These are phyloP conservation scores for Nomada lathburiana DNA, from an alignment of 2,888 invertebrate species.

Conservation along the genomic window DNA sequence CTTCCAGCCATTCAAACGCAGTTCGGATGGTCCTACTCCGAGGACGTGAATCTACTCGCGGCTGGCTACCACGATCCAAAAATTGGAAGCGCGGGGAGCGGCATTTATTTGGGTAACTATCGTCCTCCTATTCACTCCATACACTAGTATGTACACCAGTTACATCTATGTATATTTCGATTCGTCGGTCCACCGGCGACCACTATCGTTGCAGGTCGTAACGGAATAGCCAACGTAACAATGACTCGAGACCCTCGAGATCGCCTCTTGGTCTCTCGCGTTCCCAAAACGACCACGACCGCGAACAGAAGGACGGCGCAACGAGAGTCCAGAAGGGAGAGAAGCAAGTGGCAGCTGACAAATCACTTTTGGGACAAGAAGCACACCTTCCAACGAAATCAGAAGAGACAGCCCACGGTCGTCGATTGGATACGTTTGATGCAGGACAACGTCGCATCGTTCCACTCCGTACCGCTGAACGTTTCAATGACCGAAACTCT, in stretches of 20 bases:
- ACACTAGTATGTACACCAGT: too few species aligned
- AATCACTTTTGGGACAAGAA: too few species aligned
- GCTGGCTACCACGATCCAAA: conserved; percentile 84
- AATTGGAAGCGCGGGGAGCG: conserved; percentile 84
- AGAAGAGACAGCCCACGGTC: accelerated
- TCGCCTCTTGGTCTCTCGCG: conserved; percentile 68
- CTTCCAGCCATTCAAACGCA: conserved; percentile 83
- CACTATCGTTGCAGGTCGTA: conserved; percentile 70
- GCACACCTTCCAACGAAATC: too few species aligned
- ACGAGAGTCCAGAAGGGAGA: conserved; percentile 6
- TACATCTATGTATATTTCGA: neutral
- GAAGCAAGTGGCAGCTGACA: neutral
- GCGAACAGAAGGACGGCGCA: too few species aligned
- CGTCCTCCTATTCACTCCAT: too few species aligned
- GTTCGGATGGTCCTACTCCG: conserved; percentile 84
- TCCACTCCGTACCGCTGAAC: conserved; percentile 15
- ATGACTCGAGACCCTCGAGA: conserved; percentile 48
- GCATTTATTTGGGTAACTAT: conserved; percentile 84
- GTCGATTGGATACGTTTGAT: conserved; percentile 1
- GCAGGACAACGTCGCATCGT: conserved; percentile 28
- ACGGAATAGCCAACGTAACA: conserved; percentile 72
- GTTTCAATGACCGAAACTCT: conserved; percentile 13
- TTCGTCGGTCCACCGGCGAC: neutral
- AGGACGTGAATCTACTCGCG: conserved; percentile 85
- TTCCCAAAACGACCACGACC: conserved; percentile 66